Evolutionary conservation across 2,113 vertebrate species (phyloP), one percentile per base, ranked within the genome.

Genomic region (Pedionomus torquatus): DNA sequence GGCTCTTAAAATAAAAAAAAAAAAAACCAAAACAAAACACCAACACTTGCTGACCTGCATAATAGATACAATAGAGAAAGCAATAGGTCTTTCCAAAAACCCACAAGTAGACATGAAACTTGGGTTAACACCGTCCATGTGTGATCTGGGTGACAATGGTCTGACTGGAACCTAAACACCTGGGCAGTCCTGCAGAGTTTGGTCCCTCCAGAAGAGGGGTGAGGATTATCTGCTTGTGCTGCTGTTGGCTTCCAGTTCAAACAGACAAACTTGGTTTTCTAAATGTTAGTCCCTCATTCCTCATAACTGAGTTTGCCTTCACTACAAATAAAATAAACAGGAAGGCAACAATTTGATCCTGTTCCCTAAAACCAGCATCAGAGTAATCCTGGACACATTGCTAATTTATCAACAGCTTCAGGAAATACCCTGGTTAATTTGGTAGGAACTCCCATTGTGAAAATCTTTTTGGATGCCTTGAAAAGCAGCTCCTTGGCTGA

Each of bases 361-460:
- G 68, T 58, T 49, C 49, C 49, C 80, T 15, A 39, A 79, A 87
- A 11, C 20, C 52, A 87, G 43, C 65, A 68, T 24, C 17, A 39
- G 60, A 87, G 85, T 37, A 94, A 72, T 43, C 57, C 64, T 4
- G 6, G 63, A 72, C n/a, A 71, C 63, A 44, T 17, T n/a, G 43
- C 41, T 87, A 80, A 93, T 79, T 93, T 85, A 83, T 51, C 57
- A 92, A 60, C 49, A 60, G 46, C 49, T 95, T 90, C 71, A 86
- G 90, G 74, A 96, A 89, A 95, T 69, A 76, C 30, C 15, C 33
- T 43, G 35, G 72, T 76, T 94, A 91, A 93, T 92, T 93, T 55
- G 68, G 48, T 60, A 92, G 51, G 57, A 85, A 70, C 1, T 86
- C 55, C 55, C 72, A 84, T 30, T 55, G 60, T 57, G 77, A 91